A percentile compares a stretch with the other conserved stretches of the same genome.
phyloP scores from a whole-genome alignment of 2,888 invertebrate species.

The Tricholauxania praeusta region DNA sequence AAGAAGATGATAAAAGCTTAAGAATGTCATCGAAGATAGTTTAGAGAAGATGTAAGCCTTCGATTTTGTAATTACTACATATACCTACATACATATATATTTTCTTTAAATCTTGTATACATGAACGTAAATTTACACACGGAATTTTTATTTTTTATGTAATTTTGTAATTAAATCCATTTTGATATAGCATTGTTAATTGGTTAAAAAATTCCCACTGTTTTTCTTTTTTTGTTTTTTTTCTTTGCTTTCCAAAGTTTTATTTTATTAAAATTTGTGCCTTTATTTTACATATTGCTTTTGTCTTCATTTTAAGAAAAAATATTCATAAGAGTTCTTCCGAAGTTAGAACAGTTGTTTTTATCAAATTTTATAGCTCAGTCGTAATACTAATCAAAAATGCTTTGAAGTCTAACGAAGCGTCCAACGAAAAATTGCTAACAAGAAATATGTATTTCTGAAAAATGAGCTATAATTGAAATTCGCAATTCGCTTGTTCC shows the following conservation, averaged over 20 bases:
- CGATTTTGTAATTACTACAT: conserved; percentile 23
- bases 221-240: conserved; percentile 13
- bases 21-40: conserved; percentile 28
- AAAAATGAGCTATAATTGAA: too few species aligned
- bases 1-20: conserved; percentile 44
- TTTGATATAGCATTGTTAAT: background rate
- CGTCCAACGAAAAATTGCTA: too few species aligned
- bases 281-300: conserved; percentile 35
- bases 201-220: conserved; percentile 7
- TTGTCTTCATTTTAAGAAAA: conserved; percentile 23
- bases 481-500: too few species aligned
- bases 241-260: conserved; percentile 23
- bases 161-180: conserved; percentile 5
- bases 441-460: too few species aligned
- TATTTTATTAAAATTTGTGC: conserved; percentile 42
- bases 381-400: too few species aligned
- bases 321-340: conserved; percentile 28
- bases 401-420: too few species aligned
- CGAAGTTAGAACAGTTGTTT: conserved; percentile 9
- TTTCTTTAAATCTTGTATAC: conserved; percentile 10
- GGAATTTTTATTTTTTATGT: conserved; percentile 12
- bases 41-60: conserved; percentile 15
- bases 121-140: conserved; percentile 13
- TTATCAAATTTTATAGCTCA: conserved; percentile 5
- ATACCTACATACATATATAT: conserved; percentile 10